Base-by-base conservation (phyloP, 2,797 vertebrate species). In the Tenualosa thibaudeaui region DNA sequence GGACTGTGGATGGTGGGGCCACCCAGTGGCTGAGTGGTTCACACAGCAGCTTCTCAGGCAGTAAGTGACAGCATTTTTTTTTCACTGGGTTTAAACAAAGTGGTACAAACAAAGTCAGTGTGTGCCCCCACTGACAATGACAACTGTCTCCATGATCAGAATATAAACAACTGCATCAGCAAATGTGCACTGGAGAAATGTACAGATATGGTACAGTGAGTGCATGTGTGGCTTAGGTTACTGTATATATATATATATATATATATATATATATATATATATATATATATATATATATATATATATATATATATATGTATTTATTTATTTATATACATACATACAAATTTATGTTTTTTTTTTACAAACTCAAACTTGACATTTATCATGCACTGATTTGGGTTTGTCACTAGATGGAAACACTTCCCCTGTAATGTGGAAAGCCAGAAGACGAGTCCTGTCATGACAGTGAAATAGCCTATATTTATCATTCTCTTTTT, bases 371-470 rank as follows among this genome's bases (percentile, higher is more conserved):
- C 58, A 62, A 62, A 62, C 19, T 7, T n/a, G 4, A 24, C 43
- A 19, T 75, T 75, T 75, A 22, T n/a, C 22, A n/a, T 43, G 71
- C 40, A 78, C 43, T 78, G 40, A 19, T 24, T 46, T 3, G 46
- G 19, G 40, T 78, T 78, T 3, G 22, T 40, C 71, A 78, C 71
- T 78, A 78, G 71, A 22, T 78, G 71, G 71, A 19, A 43, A 78
- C 71, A 78, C 13, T 17, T 78, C 71, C 71, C n/a, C 17, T 78
- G 43, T 37, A 71, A 71, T 37, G 31, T 40, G 3, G 13, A 19
- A 19, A 37, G 31, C 37, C 31, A 75, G 37, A 71, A 15, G 37
- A 37, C 15, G 26, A 24, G 26, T 4, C 37, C 65, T 71, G 53
- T 17, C 10, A 68, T 68, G 24, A 2, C 8, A 26, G 26, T 17